A percentile compares a stretch with the other conserved stretches of the same genome.
phyloP scores from a whole-genome alignment of 2,888 invertebrate species.

The Xylota sylvarum region DNA sequence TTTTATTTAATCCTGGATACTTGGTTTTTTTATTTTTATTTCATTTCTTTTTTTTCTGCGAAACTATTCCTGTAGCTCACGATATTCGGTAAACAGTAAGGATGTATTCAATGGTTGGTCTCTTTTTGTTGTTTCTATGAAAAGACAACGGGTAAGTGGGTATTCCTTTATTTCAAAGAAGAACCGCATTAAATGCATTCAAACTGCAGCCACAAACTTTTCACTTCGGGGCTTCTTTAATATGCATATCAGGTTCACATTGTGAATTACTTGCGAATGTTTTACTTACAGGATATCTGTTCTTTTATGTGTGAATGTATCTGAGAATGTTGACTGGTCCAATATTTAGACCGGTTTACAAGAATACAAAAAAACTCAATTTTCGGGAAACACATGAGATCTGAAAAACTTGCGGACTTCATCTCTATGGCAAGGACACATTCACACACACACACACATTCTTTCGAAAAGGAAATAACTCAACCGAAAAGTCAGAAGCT shows the following conservation, averaged over 20 bases:
- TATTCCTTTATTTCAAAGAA: constrained; percentile 47
- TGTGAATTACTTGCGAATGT: constrained; percentile 35
- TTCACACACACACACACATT: neutral
- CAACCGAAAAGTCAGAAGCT: constrained; percentile 58
- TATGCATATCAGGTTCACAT: constrained; percentile 55
- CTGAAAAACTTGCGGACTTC: neutral
- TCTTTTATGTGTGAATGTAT: too few relatives aligned
- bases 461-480: constrained; percentile 58
- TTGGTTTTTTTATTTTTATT: constrained; percentile 17
- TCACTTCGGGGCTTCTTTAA: constrained; percentile 52
- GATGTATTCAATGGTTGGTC: constrained; percentile 36
- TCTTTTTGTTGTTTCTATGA: neutral
- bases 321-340: neutral
- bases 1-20: constrained; percentile 66
- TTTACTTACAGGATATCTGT: neutral
- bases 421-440: neutral
- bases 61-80: constrained; percentile 35
- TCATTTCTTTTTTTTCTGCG: neutral
- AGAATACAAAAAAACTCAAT: constrained; percentile 28
- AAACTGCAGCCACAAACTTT: constrained; percentile 55
- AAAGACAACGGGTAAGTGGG: neutral
- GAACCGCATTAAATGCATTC: constrained; percentile 61
- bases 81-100: constrained; percentile 62
- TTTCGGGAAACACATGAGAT: constrained; percentile 41
- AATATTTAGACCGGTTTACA: neutral